These are phyloP conservation scores for Aurelia aurita DNA, from an alignment of 30 jellyfish, hydroid and myxozoan genomes.

Conservation along the genomic window DNA sequence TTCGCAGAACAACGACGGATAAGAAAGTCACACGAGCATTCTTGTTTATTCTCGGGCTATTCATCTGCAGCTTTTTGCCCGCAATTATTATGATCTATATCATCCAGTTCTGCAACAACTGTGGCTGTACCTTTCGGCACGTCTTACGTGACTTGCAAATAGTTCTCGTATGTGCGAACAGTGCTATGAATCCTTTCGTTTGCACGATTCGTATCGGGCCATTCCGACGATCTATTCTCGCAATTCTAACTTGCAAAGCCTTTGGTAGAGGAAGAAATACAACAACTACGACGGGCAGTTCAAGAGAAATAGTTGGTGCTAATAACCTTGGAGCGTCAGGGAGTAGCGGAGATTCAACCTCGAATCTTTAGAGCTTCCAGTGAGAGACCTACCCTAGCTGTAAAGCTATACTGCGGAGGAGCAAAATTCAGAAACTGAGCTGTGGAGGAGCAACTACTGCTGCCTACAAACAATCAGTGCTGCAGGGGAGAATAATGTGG, in stretches of 20 bases:
- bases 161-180: slow-evolving; percentile 61
- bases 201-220: slow-evolving; percentile 71
- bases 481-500: too few relatives aligned
- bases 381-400: too few relatives aligned
- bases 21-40: slow-evolving; percentile 80
- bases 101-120: slow-evolving; percentile 69
- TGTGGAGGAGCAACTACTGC: too few relatives aligned
- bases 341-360: too few relatives aligned
- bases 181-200: slow-evolving; percentile 86
- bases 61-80: slow-evolving; percentile 72
- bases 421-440: too few relatives aligned
- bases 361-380: too few relatives aligned
- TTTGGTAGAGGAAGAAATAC: neutral
- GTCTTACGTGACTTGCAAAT: slow-evolving; percentile 73
- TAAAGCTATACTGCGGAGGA: too few relatives aligned
- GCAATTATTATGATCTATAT: slow-evolving; percentile 79
- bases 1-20: slow-evolving; percentile 50
- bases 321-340: too few relatives aligned
- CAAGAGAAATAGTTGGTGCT: too few relatives aligned
- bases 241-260: slow-evolving; percentile 2
- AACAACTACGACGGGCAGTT: too few relatives aligned
- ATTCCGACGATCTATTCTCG: slow-evolving; percentile 60
- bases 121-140: slow-evolving; percentile 76
- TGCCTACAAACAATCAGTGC: too few relatives aligned
- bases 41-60: slow-evolving; percentile 58